These are phyloP conservation scores for Galeopterus variegatus DNA, from an alignment of 2,113 vertebrate species.

Conservation along the genomic window DNA sequence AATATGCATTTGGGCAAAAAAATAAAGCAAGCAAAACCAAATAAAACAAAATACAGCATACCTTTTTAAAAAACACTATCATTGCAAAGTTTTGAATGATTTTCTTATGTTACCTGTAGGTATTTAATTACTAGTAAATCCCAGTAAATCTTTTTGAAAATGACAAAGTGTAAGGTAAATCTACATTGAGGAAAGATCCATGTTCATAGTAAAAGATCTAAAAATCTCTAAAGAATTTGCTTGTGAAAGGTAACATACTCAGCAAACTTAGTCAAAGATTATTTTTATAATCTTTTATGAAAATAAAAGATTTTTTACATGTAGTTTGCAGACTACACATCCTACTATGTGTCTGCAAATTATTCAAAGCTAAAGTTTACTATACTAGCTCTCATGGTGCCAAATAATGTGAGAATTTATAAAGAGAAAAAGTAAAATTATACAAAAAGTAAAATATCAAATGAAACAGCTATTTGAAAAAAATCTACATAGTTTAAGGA, in stretches of 20 bases:
- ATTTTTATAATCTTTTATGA: neutral
- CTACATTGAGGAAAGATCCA: neutral
- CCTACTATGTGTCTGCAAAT: neutral
- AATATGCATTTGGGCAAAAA: neutral
- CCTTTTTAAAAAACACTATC: neutral
- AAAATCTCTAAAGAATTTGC: neutral
- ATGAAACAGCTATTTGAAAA: slow-evolving; percentile 13
- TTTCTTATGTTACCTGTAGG: neutral
- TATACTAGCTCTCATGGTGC: neutral
- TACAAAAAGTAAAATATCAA: neutral
- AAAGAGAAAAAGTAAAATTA: neutral
- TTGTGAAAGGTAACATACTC: slow-evolving; percentile 10
- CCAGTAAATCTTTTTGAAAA: slow-evolving; percentile 28
- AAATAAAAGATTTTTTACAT: no score
- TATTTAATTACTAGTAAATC: neutral
- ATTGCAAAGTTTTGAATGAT: neutral
- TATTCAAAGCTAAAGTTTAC: neutral
- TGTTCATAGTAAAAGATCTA: neutral
- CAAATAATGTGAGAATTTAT: slow-evolving; percentile 24
- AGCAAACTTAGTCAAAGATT: neutral
- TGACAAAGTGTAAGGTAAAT: slow-evolving; percentile 44
- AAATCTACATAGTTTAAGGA: neutral
- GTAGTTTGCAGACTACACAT: neutral
- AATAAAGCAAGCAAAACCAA: neutral
- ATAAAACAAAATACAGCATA: neutral